Base-by-base conservation (phyloP, 1,140 invertebrate species). In the Panonychus citri region DNA sequence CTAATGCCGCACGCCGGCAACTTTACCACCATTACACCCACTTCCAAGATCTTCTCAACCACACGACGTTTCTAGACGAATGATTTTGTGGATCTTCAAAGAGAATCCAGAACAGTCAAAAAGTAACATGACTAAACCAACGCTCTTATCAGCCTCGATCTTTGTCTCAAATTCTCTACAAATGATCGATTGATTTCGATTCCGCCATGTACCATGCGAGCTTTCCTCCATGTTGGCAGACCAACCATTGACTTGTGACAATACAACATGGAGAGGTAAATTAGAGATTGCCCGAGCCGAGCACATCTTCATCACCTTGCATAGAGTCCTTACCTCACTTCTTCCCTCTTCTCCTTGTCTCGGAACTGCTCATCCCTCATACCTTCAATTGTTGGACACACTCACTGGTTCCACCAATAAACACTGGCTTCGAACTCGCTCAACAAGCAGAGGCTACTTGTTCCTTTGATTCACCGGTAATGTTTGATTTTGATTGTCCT, bases 171-270 rank as follows among this genome's bases (percentile, higher is more conserved):
- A 8, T 80, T 83, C 67, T 93, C 87, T 28, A 97, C 78, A 64
- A 98, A 73, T 98, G 91, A 66, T 96, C 89, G 90, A 69, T 98
- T 98, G n/a, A n/a, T n/a, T n/a, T n/a, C n/a, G n/a, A n/a, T n/a
- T n/a, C 91, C 61, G 80, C 84, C 13, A 94, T 72, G 66, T 98
- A 96, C 55, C 51, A 62, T 53, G 4, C 95, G 89, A 0, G 91
- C 93, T 70, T 97, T 97, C 91, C 68, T 98, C 94, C 93, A 98
- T 98, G 72, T 98, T 98, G 3, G 93, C 91, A 10, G 91, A 88
- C 94, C 91, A 97, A 50, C 93, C 91, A 68, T 68, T 97, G 89
- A n/a, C 85, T 88, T 15, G 93, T 97, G 24, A 98, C 94, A 65
- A 98, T 97, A 70, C 93, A 96, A 73, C 91, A 97, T 1, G 94